phyloP scores from a whole-genome alignment of 2,888 invertebrate species.

The Germaria angustata region DNA sequence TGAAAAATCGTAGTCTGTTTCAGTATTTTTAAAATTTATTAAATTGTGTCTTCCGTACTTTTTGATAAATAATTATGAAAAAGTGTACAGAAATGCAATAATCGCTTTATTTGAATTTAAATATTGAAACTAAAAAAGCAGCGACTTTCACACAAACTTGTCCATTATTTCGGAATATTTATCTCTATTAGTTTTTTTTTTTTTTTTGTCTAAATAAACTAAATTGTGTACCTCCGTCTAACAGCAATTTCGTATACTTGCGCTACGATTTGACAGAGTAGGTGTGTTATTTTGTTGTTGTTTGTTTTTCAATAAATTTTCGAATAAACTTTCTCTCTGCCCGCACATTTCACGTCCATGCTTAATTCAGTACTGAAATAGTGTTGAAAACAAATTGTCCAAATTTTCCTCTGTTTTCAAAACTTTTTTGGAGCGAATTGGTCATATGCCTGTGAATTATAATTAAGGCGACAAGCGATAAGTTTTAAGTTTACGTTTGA shows the following conservation, averaged over 20 bases:
- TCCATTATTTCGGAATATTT: conserved; percentile 14
- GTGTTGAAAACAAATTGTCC: conserved; percentile 53
- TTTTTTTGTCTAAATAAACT: conserved; percentile 28
- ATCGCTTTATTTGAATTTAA: background rate
- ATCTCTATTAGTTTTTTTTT: background rate
- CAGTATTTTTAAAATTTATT: background rate
- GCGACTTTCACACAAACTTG: background rate
- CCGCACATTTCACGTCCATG: conserved; percentile 22
- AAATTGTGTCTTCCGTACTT: background rate
- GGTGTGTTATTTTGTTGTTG: background rate
- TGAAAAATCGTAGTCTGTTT: background rate
- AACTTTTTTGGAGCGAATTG: conserved; percentile 37
- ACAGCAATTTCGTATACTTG: conserved; percentile 3
- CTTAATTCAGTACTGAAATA: conserved; percentile 51
- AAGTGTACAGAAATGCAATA: background rate
- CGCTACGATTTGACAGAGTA: background rate
- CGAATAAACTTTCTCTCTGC: background rate
- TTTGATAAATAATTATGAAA: background rate
- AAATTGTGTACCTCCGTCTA: conserved; percentile 21
- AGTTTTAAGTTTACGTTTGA: background rate
- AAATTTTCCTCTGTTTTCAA: conserved; percentile 58
- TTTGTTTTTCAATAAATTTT: conserved; percentile 1
- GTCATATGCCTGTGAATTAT: background rate
- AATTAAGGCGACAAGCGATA: conserved; percentile 18
- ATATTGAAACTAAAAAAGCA: background rate